Evolutionary conservation across 2,888 invertebrate species (phyloP), one percentile per base, ranked within the genome.

Genomic region (Brenthis ino): DNA sequence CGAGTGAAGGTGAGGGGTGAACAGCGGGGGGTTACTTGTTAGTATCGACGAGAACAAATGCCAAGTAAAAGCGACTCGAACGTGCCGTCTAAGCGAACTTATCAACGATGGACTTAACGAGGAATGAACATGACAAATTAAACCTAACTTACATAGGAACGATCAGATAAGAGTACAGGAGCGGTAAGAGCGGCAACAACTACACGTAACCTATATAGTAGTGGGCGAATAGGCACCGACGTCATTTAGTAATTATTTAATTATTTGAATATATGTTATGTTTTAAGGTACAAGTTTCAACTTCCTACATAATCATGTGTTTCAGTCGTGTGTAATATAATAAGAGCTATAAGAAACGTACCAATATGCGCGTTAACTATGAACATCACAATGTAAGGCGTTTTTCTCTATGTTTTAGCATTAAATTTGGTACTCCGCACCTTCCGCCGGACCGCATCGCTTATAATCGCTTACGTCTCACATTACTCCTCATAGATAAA

Each of bases 141-240:
- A 76, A 90, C 86, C 88, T 91, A 92, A 90, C 85, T 88, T 88
- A 88, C 80, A 85, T 88, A 91, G 90, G 90, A 91, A 90, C 89
- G 85, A 86, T 84, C 78, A 74, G 76, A 75, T 73, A 68, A 70
- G 82, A 80, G 81, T 78, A 83, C 82, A 74, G 72, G 75, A 75
- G 74, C 74, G 76, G 72, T 69, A 81, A 77, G 84, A 83, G 81
- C 81, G 82, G 83, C 80, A 79, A 79, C 80, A 77, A 79, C 78
- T 84, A 83, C 80, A 85, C 85, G 85, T 89, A 89, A 89, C 87
- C 90, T 91, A 90, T 68, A 16, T 91, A 90, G 71, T 24, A 64
- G 79, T 76, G 86, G 87, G 84, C 87, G 82, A 84, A 82, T 77
- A 81, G 85, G 87, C 88, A 85, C 88, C 88, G 84, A 85, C 82